phyloP scores from a whole-genome alignment of 2,113 vertebrate genomes.

The Clinocottus analis region DNA sequence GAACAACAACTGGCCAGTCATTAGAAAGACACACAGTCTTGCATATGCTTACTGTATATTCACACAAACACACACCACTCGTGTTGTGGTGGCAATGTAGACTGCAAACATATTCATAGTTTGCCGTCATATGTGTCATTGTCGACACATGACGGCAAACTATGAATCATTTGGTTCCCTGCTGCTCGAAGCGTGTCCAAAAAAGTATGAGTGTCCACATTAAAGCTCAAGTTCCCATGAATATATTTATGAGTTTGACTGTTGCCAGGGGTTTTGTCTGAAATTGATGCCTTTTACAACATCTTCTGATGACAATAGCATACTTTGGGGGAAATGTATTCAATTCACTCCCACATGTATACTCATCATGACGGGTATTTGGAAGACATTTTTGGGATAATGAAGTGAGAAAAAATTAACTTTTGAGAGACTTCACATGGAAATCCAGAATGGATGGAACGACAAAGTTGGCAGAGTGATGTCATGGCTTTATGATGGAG shows the following conservation, averaged over 20 bases:
- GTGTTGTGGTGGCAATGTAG: neutral
- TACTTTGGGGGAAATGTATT: neutral
- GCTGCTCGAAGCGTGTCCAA: neutral
- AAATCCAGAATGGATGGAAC: neutral
- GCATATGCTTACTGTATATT: neutral
- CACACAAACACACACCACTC: conserved; percentile 11
- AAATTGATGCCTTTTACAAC: neutral
- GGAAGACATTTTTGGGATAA: no score
- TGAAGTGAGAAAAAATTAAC: neutral
- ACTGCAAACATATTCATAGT: neutral
- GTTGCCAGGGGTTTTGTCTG: no score
- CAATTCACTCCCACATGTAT: neutral
- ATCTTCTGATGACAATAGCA: no score
- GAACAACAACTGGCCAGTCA: neutral
- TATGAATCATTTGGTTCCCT: neutral
- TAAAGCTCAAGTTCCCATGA: neutral
- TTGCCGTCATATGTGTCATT: neutral
- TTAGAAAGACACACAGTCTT: neutral
- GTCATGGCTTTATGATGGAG: neutral
- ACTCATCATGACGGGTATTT: neutral
- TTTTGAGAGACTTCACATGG: neutral
- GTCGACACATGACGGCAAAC: neutral
- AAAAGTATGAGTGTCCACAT: no score
- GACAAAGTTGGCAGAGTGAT: neutral
- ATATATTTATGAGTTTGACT: neutral